Percentiles rank a stretch among this genome's conserved stretches.
Conservation (phyloP, 1,140 invertebrate species). For the Amyelois transitella region DNA sequence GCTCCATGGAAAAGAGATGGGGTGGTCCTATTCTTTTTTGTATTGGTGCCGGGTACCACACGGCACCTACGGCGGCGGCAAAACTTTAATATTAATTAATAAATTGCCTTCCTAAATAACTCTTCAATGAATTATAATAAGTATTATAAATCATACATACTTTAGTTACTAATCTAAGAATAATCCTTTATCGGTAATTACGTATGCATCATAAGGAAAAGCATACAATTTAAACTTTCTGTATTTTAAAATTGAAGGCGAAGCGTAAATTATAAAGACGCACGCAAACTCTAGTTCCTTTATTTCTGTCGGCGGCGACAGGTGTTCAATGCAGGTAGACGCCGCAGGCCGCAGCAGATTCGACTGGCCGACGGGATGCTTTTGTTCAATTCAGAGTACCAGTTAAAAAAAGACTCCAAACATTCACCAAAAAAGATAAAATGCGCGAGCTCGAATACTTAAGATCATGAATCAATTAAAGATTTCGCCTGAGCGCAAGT, state of each 20-base stretch:
- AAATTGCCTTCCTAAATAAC: too few species aligned
- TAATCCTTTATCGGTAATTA: too few species aligned
- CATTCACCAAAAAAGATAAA: background rate
- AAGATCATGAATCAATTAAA: background rate
- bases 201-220: too few species aligned
- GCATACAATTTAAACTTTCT: background rate
- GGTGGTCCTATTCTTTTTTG: too few species aligned
- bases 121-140: too few species aligned
- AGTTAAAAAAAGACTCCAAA: background rate
- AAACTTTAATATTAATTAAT: too few species aligned
- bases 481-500: background rate
- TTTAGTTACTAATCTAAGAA: too few species aligned
- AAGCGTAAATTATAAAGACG: background rate
- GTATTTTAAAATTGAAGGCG: background rate
- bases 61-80: too few species aligned
- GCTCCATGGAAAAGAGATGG: too few species aligned
- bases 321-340: constrained; percentile 62
- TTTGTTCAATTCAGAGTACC: constrained; percentile 15
- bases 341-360: constrained; percentile 10
- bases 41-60: too few species aligned
- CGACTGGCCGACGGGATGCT: constrained; percentile 20
- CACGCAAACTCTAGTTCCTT: constrained; percentile 12
- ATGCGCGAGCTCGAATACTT: background rate
- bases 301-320: constrained; percentile 36
- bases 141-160: too few species aligned